Evolutionary conservation across 1,140 invertebrate genomes (phyloP), one percentile per base, ranked within the genome.

Genomic region (Drosophila bifasciata): DNA sequence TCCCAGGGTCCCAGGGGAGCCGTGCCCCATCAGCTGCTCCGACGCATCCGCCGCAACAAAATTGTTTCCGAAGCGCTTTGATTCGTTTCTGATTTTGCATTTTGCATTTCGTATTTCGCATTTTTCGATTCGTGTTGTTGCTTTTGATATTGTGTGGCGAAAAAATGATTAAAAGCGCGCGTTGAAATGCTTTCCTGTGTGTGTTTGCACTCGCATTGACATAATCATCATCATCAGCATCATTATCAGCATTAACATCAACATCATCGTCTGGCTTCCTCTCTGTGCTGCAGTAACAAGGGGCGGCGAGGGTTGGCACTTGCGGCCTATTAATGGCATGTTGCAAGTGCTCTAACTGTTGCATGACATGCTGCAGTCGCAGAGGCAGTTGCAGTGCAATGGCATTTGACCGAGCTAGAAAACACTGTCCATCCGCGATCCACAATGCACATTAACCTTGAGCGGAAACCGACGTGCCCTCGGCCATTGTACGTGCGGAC

Each of bases 81-180:
- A 88, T 88, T 78, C 67, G 83, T 68, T 73, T 84, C 74, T 71
- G 58, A 61, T 44, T 32, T 28, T 63, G 32, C 55, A 79, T 76
- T 84, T 85, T 66, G 76, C 69, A 79, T 77, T 74, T 50, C 49
- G 72, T 44, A 23, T 39, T 44, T 68, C 46, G 63, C 44, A 36
- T 36, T 36, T 36, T 36, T 36, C 32, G 32, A 36, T 36, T 36
- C 32, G 32, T 36, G 32, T 36, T 36, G 32, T 13, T 36, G 32
- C 1, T 25, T 36, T 36, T 36, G 32, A 36, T 13, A 4, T 13
- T 36, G 11, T 36, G 32, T 36, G 32, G 17, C 23, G n/a, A 45
- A 68, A 83, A 88, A 81, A 62, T 78, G 83, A 86, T 75, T 86
- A 86, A 86, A 86, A 86, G 81, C 81, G 69, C 69, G 81, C 69